Conservation (phyloP, 2,888 invertebrate species). For the Calameuta pallipes region DNA sequence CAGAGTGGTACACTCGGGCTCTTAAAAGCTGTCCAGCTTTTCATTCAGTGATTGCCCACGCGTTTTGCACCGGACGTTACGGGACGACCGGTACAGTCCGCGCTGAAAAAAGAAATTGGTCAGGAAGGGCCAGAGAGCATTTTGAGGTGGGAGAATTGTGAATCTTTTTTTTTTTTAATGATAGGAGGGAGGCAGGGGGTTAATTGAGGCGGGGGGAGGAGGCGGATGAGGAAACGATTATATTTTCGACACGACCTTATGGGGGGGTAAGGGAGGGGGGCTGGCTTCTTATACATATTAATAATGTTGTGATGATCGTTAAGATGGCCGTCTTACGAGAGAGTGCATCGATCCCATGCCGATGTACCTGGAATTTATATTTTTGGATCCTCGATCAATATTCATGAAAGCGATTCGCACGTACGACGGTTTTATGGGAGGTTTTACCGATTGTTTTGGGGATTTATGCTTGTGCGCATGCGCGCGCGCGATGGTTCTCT, state of each 20-base stretch:
- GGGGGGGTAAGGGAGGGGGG: neutral
- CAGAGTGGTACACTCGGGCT: slow-evolving; percentile 13
- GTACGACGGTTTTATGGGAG: neutral
- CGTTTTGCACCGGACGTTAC: neutral
- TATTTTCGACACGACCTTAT: neutral
- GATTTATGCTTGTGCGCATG: neutral
- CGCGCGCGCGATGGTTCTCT: slow-evolving; percentile 13
- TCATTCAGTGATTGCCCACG: slow-evolving; percentile 40
- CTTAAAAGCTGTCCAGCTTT: slow-evolving; percentile 46
- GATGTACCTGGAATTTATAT: slow-evolving; percentile 39
- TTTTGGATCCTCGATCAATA: slow-evolving; percentile 41
- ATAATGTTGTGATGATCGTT: neutral
- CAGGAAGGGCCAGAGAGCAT: neutral
- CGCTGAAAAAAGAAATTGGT: neutral
- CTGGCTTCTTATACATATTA: neutral
- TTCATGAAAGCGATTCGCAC: slow-evolving; percentile 35
- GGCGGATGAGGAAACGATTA: slow-evolving; percentile 13
- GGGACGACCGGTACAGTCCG: neutral
- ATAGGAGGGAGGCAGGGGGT: slow-evolving; percentile 4
- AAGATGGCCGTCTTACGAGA: neutral
- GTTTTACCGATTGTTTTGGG: neutral
- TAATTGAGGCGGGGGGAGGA: neutral
- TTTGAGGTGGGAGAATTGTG: neutral
- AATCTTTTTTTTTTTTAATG: neutral
- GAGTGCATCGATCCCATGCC: slow-evolving; percentile 30